phyloP scores from a whole-genome alignment of 2,113 vertebrate genomes.

The Percina caprodes region DNA sequence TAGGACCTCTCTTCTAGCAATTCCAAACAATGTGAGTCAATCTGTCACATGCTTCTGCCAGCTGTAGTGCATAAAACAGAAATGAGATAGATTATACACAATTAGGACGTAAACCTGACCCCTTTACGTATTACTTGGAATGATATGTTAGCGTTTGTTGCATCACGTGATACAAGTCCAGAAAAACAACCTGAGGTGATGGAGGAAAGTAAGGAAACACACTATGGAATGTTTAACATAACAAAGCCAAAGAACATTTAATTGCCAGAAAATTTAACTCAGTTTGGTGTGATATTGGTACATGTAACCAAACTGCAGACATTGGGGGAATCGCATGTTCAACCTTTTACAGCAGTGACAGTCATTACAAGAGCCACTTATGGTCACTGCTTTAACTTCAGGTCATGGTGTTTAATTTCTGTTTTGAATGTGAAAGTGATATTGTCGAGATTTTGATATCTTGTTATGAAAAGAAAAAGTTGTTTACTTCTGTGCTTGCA shows the following conservation, averaged over 20 bases:
- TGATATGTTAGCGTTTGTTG: neutral
- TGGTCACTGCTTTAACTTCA: neutral
- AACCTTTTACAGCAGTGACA: neutral
- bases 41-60: slow-evolving; percentile 4
- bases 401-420: neutral
- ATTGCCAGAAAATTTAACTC: neutral
- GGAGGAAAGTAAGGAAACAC: neutral
- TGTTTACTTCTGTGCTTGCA: slow-evolving; percentile 69
- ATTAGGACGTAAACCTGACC: neutral
- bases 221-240: neutral
- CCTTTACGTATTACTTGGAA: neutral
- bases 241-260: neutral
- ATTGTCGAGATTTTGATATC: neutral
- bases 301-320: neutral
- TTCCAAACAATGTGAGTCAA: neutral
- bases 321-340: no score
- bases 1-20: neutral
- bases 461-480: slow-evolving; percentile 28
- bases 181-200: neutral
- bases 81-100: neutral
- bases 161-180: neutral
- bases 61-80: slow-evolving; percentile 10
- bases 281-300: neutral
- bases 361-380: neutral
- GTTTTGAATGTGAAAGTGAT: neutral